Base-by-base conservation (phyloP, 2,797 vertebrate species). In the Graptemys geographica region DNA sequence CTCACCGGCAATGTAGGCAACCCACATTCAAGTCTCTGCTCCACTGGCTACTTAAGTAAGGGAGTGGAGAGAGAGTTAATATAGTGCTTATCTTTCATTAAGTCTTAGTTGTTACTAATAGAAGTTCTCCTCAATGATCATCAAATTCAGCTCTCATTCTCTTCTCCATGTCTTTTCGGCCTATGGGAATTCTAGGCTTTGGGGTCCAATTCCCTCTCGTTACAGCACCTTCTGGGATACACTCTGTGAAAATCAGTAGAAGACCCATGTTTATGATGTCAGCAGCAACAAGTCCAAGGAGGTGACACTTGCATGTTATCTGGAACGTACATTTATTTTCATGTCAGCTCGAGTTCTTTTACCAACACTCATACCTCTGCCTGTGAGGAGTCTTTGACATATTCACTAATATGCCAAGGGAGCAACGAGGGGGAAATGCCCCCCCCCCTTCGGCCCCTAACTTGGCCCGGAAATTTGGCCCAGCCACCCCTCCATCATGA, bases 341-440 rank as follows among this genome's bases (percentile, higher is more conserved):
- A 85, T 7, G 44, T 4, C 53, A 81, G 76, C 85, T 95, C 23
- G 31, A 83, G 49, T 79, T 92, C 49, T 47, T 47, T 89, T 94
- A 80, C 72, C 72, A 55, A 51, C 56, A 83, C 27, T 37, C 81
- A 88, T 2, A 0, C 81, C 62, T 88, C n/a, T 47, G 86, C 74
- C 86, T 87, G 47, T 74, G 65, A 91, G 89, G 90, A 97, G 74
- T 21, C 87, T 16, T n/a, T 93, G 95, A 89, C 90, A 89, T 85
- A 33, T 15, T 62, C 88, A 86, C 69, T 27, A 89, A 87, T 94
- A 89, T 76, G 69, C 88, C 79, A 65, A 65, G 62, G 33, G 15
- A 65, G 62, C 33, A 65, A 65, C 2, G 15, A 19, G 62, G 33
- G 62, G 15, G 8, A n/a, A 65, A 19, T 15, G 11, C 11, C 5